These are phyloP conservation scores for Pemphredon lugubris DNA, from an alignment of 2,888 invertebrate species.

Conservation along the genomic window DNA sequence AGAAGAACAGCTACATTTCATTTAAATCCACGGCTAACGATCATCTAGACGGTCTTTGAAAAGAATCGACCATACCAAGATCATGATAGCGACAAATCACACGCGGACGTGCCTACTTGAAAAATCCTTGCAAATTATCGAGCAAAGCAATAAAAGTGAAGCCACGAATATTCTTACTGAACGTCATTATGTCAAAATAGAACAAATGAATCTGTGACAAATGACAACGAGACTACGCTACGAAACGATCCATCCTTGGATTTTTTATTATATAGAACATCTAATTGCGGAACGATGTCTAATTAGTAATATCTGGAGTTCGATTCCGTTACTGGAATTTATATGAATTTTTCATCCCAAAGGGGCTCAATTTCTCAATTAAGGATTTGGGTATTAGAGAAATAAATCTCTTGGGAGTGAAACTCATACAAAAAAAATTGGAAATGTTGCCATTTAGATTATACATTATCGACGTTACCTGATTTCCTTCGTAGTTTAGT, in stretches of 20 bases:
- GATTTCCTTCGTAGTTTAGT: too few relatives aligned
- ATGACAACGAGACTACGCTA: conserved; percentile 10
- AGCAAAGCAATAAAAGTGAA: conserved; percentile 19
- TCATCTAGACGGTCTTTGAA: conserved; percentile 63
- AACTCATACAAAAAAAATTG: too few relatives aligned
- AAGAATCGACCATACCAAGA: conserved; percentile 53
- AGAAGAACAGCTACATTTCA: conserved; percentile 22
- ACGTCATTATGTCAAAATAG: conserved; percentile 24
- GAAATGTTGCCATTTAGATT: too few relatives aligned
- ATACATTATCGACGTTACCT: too few relatives aligned
- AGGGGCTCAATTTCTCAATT: too few relatives aligned
- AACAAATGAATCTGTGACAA: conserved; percentile 54
- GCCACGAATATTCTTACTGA: conserved; percentile 3
- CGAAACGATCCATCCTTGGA: not conserved
- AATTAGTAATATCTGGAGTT: too few relatives aligned
- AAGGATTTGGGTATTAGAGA: too few relatives aligned
- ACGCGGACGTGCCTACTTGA: conserved; percentile 35
- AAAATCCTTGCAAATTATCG: conserved; percentile 12
- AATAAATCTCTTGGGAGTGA: too few relatives aligned
- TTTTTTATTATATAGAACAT: too few relatives aligned
- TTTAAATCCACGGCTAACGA: conserved; percentile 58
- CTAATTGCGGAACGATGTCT: too few relatives aligned
- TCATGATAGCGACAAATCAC: conserved; percentile 66
- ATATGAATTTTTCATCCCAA: too few relatives aligned
- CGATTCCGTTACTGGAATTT: too few relatives aligned